Evolutionary conservation across 1,140 invertebrate species (phyloP).

Genomic region (Drosophila biarmipes): DNA sequence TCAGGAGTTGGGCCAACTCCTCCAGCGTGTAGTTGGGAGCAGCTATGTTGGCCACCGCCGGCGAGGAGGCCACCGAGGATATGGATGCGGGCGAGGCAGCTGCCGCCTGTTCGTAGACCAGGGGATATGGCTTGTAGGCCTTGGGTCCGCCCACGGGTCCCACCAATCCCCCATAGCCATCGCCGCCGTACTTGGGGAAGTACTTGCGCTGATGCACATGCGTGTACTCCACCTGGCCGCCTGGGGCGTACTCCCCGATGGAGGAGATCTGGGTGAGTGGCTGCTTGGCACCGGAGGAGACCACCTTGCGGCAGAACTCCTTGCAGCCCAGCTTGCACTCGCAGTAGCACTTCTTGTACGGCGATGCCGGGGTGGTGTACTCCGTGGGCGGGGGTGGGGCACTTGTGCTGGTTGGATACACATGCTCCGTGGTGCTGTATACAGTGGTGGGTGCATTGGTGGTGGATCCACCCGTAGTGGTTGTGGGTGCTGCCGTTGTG

Average conservation of each 20-base stretch:
- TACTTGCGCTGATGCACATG: slow-evolving; percentile 68
- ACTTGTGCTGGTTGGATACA: background rate
- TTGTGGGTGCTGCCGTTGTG: slow-evolving; percentile 27
- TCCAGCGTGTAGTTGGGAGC: slow-evolving; percentile 73
- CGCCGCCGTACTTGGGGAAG: slow-evolving; percentile 50
- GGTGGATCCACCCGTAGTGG: slow-evolving; percentile 9
- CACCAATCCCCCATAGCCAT: slow-evolving; percentile 19
- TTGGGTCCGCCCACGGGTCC: slow-evolving; percentile 22
- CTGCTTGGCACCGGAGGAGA: slow-evolving; percentile 50
- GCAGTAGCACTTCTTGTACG: slow-evolving; percentile 74
- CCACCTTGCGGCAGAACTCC: slow-evolving; percentile 78
- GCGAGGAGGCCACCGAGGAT: slow-evolving; percentile 20
- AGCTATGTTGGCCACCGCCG: slow-evolving; percentile 40
- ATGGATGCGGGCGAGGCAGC: slow-evolving; percentile 11
- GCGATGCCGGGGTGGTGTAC: background rate
- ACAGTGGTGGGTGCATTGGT: slow-evolving; percentile 13
- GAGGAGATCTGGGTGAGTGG: slow-evolving; percentile 71
- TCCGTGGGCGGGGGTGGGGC: background rate
- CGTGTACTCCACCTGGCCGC: slow-evolving; percentile 65
- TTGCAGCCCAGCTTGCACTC: slow-evolving; percentile 79
- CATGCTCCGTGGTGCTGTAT: slow-evolving; percentile 3
- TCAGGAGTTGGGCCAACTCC: slow-evolving; percentile 65
- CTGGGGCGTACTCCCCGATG: slow-evolving; percentile 56
- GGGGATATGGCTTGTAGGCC: slow-evolving; percentile 53
- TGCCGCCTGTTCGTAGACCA: slow-evolving; percentile 40